phyloP scores from a whole-genome alignment of 2,888 invertebrate genomes.

The Stenolophus ochropezus region DNA sequence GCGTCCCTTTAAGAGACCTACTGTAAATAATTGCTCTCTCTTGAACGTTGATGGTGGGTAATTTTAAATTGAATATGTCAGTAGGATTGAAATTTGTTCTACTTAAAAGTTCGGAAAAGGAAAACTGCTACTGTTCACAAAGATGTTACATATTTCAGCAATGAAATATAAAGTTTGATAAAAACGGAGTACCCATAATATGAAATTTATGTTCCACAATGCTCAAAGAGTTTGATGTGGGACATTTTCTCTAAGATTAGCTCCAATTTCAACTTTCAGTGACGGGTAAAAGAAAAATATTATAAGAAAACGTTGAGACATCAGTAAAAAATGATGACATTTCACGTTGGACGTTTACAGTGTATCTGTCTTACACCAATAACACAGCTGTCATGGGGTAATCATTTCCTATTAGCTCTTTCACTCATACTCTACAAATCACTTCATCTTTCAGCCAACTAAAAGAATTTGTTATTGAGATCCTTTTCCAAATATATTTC shows the following conservation, averaged over 20 bases:
- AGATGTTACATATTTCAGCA: neutral
- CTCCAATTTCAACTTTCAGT: neutral
- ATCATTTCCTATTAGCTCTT: neutral
- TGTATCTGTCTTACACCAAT: neutral
- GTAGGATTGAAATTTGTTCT: no score
- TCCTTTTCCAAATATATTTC: neutral
- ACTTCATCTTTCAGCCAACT: neutral
- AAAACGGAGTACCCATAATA: neutral
- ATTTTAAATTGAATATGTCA: no score
- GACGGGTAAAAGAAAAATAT: neutral
- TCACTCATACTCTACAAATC: neutral
- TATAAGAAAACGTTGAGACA: neutral
- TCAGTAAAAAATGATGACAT: neutral
- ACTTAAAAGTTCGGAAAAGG: no score
- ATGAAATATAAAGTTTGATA: neutral
- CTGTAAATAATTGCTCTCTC: no score
- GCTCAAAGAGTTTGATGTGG: neutral
- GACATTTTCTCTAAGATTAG: neutral
- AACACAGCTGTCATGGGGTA: neutral
- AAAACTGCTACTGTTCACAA: no score
- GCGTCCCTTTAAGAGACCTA: no score
- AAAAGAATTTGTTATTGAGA: neutral
- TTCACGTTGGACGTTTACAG: neutral
- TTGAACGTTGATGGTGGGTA: no score
- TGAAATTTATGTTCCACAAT: neutral